Percentiles rank a stretch among this genome's conserved stretches.
These are phyloP conservation scores for Agapornis roseicollis DNA, from an alignment of 2,113 vertebrate genomes.

Conservation along the genomic window DNA sequence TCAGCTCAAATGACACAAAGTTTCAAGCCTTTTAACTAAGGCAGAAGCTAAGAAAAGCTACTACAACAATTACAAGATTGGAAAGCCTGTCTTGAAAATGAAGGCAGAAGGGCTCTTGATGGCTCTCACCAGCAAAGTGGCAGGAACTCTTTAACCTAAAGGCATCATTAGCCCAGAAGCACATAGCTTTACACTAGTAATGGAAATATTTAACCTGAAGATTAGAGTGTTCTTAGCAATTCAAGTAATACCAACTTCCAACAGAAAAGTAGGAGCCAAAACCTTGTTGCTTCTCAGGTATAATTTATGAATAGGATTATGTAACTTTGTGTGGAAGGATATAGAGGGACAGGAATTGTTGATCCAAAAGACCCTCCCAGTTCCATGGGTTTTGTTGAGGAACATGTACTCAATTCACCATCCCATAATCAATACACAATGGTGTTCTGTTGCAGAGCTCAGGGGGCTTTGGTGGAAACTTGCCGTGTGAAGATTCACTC, in stretches of 20 bases:
- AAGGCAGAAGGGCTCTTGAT: neutral
- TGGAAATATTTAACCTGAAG: conserved; percentile 28
- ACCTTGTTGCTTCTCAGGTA: neutral
- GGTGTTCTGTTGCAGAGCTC: accelerated
- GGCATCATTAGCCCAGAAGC: neutral
- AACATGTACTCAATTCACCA: accelerated
- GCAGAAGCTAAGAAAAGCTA: neutral
- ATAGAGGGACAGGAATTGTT: neutral
- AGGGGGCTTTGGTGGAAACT: neutral
- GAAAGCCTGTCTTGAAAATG: neutral
- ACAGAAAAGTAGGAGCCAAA: neutral
- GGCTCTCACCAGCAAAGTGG: neutral
- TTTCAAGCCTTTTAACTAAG: neutral
- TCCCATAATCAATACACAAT: neutral
- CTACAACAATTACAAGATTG: accelerated
- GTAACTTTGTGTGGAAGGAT: neutral
- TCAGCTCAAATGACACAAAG: neutral
- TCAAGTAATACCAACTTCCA: neutral
- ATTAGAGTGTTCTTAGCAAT: neutral
- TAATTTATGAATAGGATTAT: accelerated
- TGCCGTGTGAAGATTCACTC: neutral
- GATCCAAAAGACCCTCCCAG: neutral
- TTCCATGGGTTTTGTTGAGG: neutral
- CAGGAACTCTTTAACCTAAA: neutral
- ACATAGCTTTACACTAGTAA: neutral